These are phyloP conservation scores for Pterobdella sp. DNA, from an alignment of 2,888 invertebrate genomes.

Conservation along the genomic window DNA sequence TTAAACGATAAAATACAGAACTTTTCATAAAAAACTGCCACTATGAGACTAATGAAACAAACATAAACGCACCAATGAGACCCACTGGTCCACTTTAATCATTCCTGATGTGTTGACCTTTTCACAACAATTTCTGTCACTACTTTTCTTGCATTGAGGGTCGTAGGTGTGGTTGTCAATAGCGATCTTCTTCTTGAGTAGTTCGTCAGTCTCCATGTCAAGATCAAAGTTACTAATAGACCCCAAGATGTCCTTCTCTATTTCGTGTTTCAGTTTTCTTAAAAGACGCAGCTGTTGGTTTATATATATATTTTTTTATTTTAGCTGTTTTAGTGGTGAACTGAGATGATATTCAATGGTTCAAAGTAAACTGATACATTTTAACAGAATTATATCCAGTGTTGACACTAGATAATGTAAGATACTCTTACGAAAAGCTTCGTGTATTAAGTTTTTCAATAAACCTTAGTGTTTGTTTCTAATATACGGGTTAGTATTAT, in stretches of 20 bases:
- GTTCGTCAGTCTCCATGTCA: conserved; percentile 17
- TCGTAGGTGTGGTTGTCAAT: conserved; percentile 21
- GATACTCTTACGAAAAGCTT: no score
- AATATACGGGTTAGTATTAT: no score
- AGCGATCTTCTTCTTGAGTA: conserved; percentile 17
- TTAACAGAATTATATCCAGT: no score
- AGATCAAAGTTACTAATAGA: conserved; percentile 14
- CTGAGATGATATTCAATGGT: no score
- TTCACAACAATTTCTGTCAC: neutral
- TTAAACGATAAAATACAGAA: neutral
- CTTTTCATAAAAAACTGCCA: neutral
- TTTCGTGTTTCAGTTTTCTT: conserved; percentile 25
- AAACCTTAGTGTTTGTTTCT: no score
- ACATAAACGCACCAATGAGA: neutral
- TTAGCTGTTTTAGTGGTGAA: no score
- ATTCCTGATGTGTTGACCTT: conserved; percentile 11
- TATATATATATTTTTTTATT: no score
- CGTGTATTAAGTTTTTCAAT: no score
- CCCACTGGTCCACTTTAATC: conserved; percentile 4
- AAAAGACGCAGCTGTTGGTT: conserved; percentile 25
- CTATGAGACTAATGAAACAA: neutral
- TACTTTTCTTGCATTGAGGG: neutral
- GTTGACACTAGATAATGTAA: no score
- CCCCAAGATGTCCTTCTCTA: conserved; percentile 24
- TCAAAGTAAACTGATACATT: no score